These are phyloP conservation scores for Drosophila murphyi DNA, from an alignment of 1,140 invertebrate species.

Conservation along the genomic window DNA sequence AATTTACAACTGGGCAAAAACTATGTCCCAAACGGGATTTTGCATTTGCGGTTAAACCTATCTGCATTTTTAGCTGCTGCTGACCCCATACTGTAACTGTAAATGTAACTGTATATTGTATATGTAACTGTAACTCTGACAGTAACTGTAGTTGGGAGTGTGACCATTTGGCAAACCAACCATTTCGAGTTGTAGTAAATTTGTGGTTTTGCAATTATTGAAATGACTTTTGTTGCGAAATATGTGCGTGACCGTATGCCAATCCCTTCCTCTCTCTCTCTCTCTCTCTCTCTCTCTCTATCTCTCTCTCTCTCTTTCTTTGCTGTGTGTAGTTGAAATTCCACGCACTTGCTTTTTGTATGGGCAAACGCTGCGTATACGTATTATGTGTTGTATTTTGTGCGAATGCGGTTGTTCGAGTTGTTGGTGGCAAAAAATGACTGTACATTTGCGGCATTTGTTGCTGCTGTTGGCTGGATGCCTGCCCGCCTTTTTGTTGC, in stretches of 20 bases:
- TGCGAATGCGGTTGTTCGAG: slow-evolving; percentile 45
- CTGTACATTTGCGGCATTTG: slow-evolving; percentile 79
- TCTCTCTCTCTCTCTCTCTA: not conserved
- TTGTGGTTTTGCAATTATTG: slow-evolving; percentile 84
- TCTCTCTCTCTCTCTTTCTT: not conserved
- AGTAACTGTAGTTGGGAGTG: slow-evolving; percentile 22
- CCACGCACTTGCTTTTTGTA: slow-evolving; percentile 56
- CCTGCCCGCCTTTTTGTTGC: slow-evolving; percentile 69
- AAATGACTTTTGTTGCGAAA: slow-evolving; percentile 76
- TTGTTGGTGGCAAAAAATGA: slow-evolving; percentile 72
- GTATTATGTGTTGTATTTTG: slow-evolving; percentile 42
- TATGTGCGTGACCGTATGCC: slow-evolving; percentile 53
- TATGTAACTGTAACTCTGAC: too few species aligned
- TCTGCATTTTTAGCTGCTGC: slow-evolving; percentile 39
- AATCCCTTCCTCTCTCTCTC: not conserved
- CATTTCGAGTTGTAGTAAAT: slow-evolving; percentile 83
- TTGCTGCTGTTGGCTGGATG: slow-evolving; percentile 34
- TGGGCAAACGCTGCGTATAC: slow-evolving; percentile 63
- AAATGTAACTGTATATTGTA: not conserved
- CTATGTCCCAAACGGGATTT: slow-evolving; percentile 66
- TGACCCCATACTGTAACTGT: not conserved
- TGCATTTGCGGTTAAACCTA: slow-evolving; percentile 68
- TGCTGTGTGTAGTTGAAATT: slow-evolving; percentile 61
- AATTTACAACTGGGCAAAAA: slow-evolving; percentile 74
- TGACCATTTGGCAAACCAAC: slow-evolving; percentile 53